Base-by-base conservation (phyloP, 2,888 invertebrate species). In the Dynastes tityus region DNA sequence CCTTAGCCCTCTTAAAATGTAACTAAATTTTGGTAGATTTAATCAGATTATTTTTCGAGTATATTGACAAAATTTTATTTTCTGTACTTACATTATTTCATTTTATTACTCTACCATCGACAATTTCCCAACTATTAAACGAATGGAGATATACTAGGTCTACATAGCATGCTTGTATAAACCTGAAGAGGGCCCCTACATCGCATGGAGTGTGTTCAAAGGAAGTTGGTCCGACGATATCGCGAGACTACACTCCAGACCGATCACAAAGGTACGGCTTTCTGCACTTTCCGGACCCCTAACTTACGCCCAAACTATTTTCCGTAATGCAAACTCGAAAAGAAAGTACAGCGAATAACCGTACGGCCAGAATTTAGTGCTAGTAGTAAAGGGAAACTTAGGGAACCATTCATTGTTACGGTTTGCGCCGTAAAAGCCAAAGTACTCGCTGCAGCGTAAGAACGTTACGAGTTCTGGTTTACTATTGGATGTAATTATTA, bases 341-440 rank as follows among this genome's bases (percentile, higher is more conserved):
- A 86, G 86, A 86, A 86, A 86, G 86, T 87, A 86, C 87, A 85
- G 86, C 84, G 83, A 84, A 84, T 82, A 84, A 82, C 82, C 84
- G 81, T 85, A 83, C 85, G 84, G 84, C 84, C 83, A 83, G 84
- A 84, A 86, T 86, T 86, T 86, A 85, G 85, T 85, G 83, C 84
- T 80, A 83, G 85, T 85, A 84, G 85, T 85, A 85, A 85, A 85
- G 83, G 83, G 80, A 68, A 79, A 81, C 83, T 82, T 82, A 80
- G 82, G 81, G 80, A 83, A 81, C 81, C 81, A 11, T 82, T 81
- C 82, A 82, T 81, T 80, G 84, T 85, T 85, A 85, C 84, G 83
- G 82, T 61, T 85, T 84, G 16, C 84, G 83, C 84, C 81, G 84
- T 85, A 85, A 85, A 85, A 68, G 49, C 22, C 49, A 9, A 45